These are phyloP conservation scores for Limulus polyphemus DNA, from an alignment of 2,888 invertebrate species.

Conservation along the genomic window DNA sequence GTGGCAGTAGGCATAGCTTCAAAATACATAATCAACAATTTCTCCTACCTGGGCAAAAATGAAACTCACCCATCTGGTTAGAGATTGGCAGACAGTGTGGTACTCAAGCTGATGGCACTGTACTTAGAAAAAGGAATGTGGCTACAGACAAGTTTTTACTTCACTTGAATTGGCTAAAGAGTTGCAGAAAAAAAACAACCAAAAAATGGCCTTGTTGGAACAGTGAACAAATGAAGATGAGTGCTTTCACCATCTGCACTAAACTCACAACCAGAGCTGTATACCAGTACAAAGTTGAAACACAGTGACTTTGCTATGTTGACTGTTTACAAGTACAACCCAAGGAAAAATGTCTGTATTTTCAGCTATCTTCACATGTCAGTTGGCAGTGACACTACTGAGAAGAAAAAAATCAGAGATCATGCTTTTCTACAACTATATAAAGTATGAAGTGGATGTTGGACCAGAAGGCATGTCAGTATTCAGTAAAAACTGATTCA, in stretches of 20 bases:
- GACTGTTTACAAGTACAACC: neutral
- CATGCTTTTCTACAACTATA: neutral
- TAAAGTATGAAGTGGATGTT: no score
- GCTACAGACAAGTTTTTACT: constrained; percentile 1
- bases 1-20: constrained; percentile 1
- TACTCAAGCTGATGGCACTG: neutral
- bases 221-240: no score
- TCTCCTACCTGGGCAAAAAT: no score
- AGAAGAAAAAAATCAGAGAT: neutral
- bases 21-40: constrained; percentile 5
- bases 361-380: neutral
- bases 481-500: constrained; percentile 1
- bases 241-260: no score
- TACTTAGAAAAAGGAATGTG: neutral
- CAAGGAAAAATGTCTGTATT: neutral
- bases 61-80: neutral
- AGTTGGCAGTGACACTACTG: no score
- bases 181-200: neutral
- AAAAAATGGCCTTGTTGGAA: no score
- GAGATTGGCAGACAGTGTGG: neutral
- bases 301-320: neutral
- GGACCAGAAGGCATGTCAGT: constrained; percentile 3
- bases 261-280: no score
- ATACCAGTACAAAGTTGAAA: neutral
- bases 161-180: constrained; percentile 1